Conservation (phyloP, 2,888 invertebrate genomes). For the Xestoiulus laeticollis region DNA sequence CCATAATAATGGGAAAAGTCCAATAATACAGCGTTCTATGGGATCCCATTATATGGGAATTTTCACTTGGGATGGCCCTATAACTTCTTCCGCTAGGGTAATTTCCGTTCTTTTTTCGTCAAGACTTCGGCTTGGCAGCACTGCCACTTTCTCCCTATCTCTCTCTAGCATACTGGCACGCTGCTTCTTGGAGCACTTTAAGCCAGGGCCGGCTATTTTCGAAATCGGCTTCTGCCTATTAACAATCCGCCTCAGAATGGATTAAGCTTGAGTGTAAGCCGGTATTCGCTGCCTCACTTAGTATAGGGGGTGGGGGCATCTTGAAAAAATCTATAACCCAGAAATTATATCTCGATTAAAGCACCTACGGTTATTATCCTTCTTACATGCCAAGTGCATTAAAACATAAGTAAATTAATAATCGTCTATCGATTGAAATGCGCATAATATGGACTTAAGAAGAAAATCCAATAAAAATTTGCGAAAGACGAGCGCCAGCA, state of each 20-base stretch:
- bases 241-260: neutral
- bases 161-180: neutral
- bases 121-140: neutral
- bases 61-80: too few species aligned
- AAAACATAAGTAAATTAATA: constrained; percentile 26
- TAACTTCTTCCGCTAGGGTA: too few species aligned
- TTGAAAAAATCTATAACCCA: constrained; percentile 2
- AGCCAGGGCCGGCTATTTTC: neutral
- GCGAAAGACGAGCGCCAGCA: neutral
- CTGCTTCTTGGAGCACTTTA: neutral
- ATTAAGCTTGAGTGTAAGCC: neutral
- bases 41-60: too few species aligned
- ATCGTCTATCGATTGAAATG: constrained; percentile 26
- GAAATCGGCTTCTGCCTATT: constrained; percentile 10
- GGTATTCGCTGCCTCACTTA: neutral
- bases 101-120: too few species aligned
- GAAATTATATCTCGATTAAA: constrained; percentile 20
- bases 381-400: constrained; percentile 16
- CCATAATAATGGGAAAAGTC: too few species aligned
- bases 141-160: neutral
- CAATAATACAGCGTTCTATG: too few species aligned
- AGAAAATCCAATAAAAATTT: constrained; percentile 17
- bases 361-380: constrained; percentile 20
- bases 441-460: constrained; percentile 12
- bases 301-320: neutral